phyloP scores from a whole-genome alignment of 2,113 vertebrate species.

The Macaca nemestrina region DNA sequence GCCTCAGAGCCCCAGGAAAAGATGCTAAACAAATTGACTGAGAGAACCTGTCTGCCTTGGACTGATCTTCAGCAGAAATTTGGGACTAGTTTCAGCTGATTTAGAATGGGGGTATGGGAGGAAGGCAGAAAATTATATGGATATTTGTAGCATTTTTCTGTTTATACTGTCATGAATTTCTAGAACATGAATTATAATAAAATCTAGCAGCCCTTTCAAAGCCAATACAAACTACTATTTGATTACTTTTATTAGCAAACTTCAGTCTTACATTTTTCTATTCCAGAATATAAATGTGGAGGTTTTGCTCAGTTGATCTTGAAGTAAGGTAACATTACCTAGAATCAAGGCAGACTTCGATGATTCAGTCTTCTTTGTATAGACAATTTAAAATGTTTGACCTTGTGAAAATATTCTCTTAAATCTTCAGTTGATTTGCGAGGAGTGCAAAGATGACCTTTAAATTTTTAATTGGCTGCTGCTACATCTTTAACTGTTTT shows the following conservation, averaged over 20 bases:
- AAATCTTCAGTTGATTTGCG: not conserved
- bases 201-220: not conserved
- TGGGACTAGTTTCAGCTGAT: not conserved
- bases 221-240: not conserved
- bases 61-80: not conserved
- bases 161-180: conserved; percentile 19
- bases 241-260: not conserved
- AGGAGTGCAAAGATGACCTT: not conserved
- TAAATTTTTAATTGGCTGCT: not conserved
- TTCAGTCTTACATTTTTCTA: not conserved
- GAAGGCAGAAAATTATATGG: not conserved
- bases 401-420: not conserved
- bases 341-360: not conserved
- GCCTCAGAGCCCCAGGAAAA: not conserved
- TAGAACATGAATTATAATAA: conserved; percentile 8
- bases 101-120: not conserved
- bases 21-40: not conserved
- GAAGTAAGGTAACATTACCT: not conserved
- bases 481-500: not conserved
- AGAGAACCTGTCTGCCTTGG: not conserved
- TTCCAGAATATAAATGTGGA: not conserved
- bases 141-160: not conserved
- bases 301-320: not conserved
- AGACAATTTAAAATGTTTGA: not conserved
- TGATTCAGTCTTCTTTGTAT: not conserved